phyloP scores from a whole-genome alignment of 2,113 vertebrate genomes.

The Edolisoma coerulescens region DNA sequence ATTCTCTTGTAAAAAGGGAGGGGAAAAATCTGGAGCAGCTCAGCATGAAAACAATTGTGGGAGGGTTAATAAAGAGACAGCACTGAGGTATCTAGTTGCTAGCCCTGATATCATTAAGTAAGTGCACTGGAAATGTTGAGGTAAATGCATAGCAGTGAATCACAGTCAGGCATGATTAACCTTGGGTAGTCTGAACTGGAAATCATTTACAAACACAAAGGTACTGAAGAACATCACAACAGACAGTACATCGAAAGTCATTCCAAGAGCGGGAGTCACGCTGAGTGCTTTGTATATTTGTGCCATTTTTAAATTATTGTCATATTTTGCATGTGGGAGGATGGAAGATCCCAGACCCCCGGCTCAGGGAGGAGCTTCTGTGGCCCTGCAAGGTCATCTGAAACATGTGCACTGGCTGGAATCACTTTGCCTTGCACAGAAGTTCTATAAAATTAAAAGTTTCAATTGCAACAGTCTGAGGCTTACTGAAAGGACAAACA shows the following conservation, averaged over 20 bases:
- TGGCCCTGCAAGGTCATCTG: background rate
- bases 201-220: conserved; percentile 50
- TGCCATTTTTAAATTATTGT: background rate
- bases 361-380: background rate
- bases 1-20: conserved; percentile 52
- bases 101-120: conserved; percentile 51
- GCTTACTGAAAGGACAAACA: background rate
- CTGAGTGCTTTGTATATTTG: background rate
- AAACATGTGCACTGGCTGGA: background rate
- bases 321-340: background rate
- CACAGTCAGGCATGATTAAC: conserved; percentile 56
- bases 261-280: background rate
- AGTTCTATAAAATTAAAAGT: background rate
- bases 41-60: conserved; percentile 58
- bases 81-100: conserved; percentile 2
- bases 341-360: background rate
- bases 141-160: conserved; percentile 55
- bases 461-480: background rate
- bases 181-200: conserved; percentile 43
- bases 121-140: conserved; percentile 29
- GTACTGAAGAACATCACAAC: conserved; percentile 2
- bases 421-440: background rate
- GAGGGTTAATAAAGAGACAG: conserved; percentile 52
- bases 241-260: conserved; percentile 7
- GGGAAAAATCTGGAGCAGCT: conserved; percentile 45